Conservation (phyloP, 2,888 invertebrate genomes). For the Agrotis exclamationis region DNA sequence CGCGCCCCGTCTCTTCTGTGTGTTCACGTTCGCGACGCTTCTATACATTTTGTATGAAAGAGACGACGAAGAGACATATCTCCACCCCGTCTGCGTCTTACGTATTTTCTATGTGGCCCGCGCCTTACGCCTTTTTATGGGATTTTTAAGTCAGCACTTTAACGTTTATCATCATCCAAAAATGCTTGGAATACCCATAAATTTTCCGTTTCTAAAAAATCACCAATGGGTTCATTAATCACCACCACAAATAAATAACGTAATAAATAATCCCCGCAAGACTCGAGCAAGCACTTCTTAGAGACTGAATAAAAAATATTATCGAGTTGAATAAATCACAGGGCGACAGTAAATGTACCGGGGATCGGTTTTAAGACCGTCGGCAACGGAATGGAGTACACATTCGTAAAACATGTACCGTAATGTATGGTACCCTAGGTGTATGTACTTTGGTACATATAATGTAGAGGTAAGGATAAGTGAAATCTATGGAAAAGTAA, state of each 20-base stretch:
- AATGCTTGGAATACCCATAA: not conserved
- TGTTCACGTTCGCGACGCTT: no score
- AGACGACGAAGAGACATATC: no score
- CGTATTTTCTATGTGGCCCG: no score
- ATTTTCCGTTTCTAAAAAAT: constrained; percentile 28
- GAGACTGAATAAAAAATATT: constrained; percentile 63
- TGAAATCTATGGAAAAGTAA: not conserved
- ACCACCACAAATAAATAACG: constrained; percentile 45
- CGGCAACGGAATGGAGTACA: constrained; percentile 60
- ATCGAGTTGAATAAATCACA: constrained; percentile 71
- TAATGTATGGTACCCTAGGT: constrained; percentile 19
- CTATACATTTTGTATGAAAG: no score
- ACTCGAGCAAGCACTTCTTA: constrained; percentile 55
- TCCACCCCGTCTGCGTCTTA: no score
- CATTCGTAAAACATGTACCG: constrained; percentile 67
- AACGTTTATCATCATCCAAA: no score
- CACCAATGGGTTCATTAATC: constrained; percentile 46
- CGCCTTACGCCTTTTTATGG: no score
- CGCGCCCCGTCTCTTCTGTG: no score
- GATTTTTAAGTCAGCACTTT: no score
- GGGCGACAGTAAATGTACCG: constrained; percentile 69
- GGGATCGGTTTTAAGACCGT: constrained; percentile 68
- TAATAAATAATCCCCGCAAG: constrained; percentile 60
- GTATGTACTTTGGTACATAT: constrained; percentile 19
- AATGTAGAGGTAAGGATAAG: not conserved